phyloP scores from a whole-genome alignment of 2,113 vertebrate species.

The Pseudopodoces humilis region DNA sequence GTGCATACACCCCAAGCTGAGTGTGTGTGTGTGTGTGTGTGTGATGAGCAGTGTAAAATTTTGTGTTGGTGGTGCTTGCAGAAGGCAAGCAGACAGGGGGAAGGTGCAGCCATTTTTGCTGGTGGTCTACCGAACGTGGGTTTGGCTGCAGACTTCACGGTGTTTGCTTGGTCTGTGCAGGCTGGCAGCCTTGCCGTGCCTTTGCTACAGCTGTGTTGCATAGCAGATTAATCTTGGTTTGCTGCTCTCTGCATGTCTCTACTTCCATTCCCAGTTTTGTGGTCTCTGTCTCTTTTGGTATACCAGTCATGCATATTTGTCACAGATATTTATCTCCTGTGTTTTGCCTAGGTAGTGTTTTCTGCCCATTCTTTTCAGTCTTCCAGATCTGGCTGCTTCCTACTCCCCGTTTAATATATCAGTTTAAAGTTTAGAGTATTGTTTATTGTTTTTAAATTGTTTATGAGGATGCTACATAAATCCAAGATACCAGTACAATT shows the following conservation, averaged over 20 bases:
- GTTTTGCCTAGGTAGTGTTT: not conserved
- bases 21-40: fast-evolving
- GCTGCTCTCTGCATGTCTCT: not conserved
- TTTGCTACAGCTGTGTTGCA: not conserved
- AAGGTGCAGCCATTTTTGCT: not conserved
- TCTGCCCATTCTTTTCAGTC: not conserved
- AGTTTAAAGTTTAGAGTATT: not conserved
- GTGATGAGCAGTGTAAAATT: not conserved
- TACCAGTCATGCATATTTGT: not conserved
- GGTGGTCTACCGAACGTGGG: not conserved
- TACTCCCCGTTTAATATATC: not conserved
- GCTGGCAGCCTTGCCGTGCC: not conserved
- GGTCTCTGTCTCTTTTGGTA: not conserved
- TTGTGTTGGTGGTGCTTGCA: not conserved
- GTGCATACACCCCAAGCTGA: fast-evolving
- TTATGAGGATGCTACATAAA: not conserved
- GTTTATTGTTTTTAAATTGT: not conserved
- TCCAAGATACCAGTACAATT: not conserved
- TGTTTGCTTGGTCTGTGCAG: not conserved
- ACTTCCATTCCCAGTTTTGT: not conserved
- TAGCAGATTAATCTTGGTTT: not conserved
- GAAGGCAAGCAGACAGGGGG: not conserved
- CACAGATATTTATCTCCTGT: not conserved
- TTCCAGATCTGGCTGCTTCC: not conserved
- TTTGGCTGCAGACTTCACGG: not conserved